Conservation (phyloP, 2,113 vertebrate genomes). For the Vulpes lagopus region DNA sequence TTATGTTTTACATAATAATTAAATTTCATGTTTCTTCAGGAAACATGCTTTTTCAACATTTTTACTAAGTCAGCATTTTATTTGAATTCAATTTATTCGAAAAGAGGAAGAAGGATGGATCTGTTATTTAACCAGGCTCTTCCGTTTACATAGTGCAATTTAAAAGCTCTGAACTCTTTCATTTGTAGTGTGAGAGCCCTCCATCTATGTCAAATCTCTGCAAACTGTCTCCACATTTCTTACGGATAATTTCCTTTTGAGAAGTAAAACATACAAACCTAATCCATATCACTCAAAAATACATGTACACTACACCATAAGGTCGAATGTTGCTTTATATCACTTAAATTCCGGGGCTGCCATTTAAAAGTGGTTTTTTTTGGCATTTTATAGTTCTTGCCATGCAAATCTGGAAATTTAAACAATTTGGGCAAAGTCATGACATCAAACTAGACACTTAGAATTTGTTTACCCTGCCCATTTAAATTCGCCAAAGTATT, state of each 20-base stretch:
- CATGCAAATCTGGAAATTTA: constrained; percentile 41
- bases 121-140: constrained; percentile 65
- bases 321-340: neutral
- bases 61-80: constrained; percentile 75
- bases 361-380: neutral
- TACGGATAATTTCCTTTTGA: constrained; percentile 64
- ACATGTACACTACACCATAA: neutral
- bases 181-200: constrained; percentile 19
- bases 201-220: constrained; percentile 73
- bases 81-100: constrained; percentile 68
- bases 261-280: constrained; percentile 53
- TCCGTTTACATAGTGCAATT: constrained; percentile 72
- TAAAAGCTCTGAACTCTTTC: constrained; percentile 75
- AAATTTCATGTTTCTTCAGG: constrained; percentile 74
- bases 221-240: constrained; percentile 53
- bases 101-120: constrained; percentile 64
- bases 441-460: neutral
- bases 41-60: constrained; percentile 49
- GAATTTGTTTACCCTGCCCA: neutral
- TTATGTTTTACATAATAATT: constrained; percentile 71
- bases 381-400: constrained; percentile 28
- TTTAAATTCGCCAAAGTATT: neutral
- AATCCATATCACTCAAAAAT: constrained; percentile 65
- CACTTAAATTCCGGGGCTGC: neutral
- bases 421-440: constrained; percentile 19